These are phyloP conservation scores for Aeoliscus strigatus DNA, from an alignment of 2,797 vertebrate species.

Conservation along the genomic window DNA sequence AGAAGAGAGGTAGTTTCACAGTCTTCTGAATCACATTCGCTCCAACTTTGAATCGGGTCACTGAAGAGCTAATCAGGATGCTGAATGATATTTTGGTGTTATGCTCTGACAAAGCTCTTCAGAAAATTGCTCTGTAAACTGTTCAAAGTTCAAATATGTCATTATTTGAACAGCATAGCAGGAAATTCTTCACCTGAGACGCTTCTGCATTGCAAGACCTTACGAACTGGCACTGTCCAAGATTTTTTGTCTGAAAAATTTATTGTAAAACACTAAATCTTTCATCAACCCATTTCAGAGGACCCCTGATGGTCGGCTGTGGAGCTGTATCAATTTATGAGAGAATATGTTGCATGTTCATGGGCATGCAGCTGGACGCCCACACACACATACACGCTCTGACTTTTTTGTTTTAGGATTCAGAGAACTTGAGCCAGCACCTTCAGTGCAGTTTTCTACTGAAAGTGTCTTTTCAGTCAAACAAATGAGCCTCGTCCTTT, in stretches of 20 bases:
- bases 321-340: slow-evolving; percentile 60
- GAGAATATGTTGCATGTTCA: slow-evolving; percentile 48
- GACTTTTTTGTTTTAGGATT: background rate
- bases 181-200: slow-evolving; percentile 10
- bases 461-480: slow-evolving; percentile 6
- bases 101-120: no score
- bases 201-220: slow-evolving; percentile 33
- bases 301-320: slow-evolving; percentile 58
- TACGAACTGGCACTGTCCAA: slow-evolving; percentile 32
- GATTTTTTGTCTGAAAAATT: slow-evolving; percentile 70
- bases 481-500: slow-evolving; percentile 25
- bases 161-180: slow-evolving; percentile 4
- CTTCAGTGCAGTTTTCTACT: slow-evolving; percentile 18
- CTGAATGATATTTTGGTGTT: slow-evolving; percentile 55
- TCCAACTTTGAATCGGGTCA: slow-evolving; percentile 50
- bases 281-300: slow-evolving; percentile 70
- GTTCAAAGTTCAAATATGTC: no score
- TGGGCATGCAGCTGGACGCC: slow-evolving; percentile 23
- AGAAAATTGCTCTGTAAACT: no score
- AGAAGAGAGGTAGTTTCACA: slow-evolving; percentile 43
- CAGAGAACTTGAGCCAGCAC: slow-evolving; percentile 1
- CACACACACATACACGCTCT: slow-evolving; percentile 11
- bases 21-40: slow-evolving; percentile 44
- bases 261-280: slow-evolving; percentile 63
- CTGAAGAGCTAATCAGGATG: slow-evolving; percentile 58